Base-by-base conservation (phyloP, 2,797 vertebrate genomes). In the Buphagus erythrorhynchus region DNA sequence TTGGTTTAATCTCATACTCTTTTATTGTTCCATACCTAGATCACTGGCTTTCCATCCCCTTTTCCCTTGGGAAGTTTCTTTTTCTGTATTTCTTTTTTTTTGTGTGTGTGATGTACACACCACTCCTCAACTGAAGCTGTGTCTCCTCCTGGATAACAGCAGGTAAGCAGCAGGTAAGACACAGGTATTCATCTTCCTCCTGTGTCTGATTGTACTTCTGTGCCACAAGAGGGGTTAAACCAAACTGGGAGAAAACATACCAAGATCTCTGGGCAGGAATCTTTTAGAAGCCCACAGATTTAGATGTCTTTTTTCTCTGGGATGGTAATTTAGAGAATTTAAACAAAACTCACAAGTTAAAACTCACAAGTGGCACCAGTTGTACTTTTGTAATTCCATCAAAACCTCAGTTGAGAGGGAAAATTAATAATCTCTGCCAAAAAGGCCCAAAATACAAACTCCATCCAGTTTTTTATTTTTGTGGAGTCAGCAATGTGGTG, bases 101-200 rank as follows among this genome's bases (percentile, higher is more conserved):
- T 33, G 2, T 18, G 7, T 57, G 40, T 31, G 11, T n/a, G n/a
- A 62, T 1, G 1, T 20, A 52, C 20, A 72, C 1, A 3, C 35
- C 43, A 86, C 16, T 18, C 42, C 42, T 67, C 22, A 48, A 6
- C 1, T 49, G 54, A 75, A 29, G 29, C 36, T 31, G 20, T 61
- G n/a, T 52, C 28, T 36, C 36, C 35, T 77, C 42, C 36, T 78
- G 22, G 43, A 10, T 31, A 35, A 31, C 0, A 58, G 43, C 6
- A 58, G 46, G 19, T 57, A 63, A 54, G 35, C 1, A 58, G 42
- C 6, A 58, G 46, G 19, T 57, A 63, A 54, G 35, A 54, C 10
- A 21, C 10, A 24, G 33, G 31, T 33, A 25, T 25, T 43, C 11
- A 43, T 77, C 24, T 43, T 66, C 63, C 40, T 59, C 22, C 74